These are phyloP conservation scores for Drosophila takahashii DNA, from an alignment of 1,140 invertebrate genomes.

Conservation along the genomic window DNA sequence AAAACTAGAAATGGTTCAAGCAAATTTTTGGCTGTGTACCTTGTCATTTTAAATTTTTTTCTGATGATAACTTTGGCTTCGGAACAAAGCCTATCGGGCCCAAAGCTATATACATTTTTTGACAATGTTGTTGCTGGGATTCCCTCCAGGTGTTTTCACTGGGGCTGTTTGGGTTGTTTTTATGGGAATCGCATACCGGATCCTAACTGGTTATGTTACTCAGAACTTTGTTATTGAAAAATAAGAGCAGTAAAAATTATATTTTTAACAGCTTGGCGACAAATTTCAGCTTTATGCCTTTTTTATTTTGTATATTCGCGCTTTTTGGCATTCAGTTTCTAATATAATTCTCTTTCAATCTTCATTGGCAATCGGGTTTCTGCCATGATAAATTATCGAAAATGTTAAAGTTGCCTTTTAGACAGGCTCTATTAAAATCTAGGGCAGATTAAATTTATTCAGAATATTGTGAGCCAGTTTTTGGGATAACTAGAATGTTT, in stretches of 20 bases:
- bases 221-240: constrained; percentile 19
- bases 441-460: constrained; percentile 52
- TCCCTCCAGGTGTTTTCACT: constrained; percentile 28
- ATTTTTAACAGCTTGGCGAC: constrained; percentile 35
- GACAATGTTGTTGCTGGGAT: constrained; percentile 33
- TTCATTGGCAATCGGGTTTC: constrained; percentile 33
- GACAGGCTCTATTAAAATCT: constrained; percentile 40
- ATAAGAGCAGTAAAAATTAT: constrained; percentile 39
- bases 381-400: constrained; percentile 7
- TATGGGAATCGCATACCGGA: constrained; percentile 4
- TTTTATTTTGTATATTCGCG: constrained; percentile 40
- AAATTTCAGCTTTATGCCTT: constrained; percentile 32
- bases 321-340: constrained; percentile 67
- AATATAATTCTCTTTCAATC: constrained; percentile 24
- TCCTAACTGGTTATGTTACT: constrained; percentile 23
- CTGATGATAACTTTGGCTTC: too few species aligned
- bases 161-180: constrained; percentile 3
- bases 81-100: too few species aligned
- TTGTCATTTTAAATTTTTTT: too few species aligned
- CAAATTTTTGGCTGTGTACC: too few species aligned
- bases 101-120: not conserved
- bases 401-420: constrained; percentile 31
- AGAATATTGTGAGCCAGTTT: constrained; percentile 14
- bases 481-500: not conserved
- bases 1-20: too few species aligned